Conservation (phyloP, 1,140 invertebrate genomes). For the Nasonia longicornis region DNA sequence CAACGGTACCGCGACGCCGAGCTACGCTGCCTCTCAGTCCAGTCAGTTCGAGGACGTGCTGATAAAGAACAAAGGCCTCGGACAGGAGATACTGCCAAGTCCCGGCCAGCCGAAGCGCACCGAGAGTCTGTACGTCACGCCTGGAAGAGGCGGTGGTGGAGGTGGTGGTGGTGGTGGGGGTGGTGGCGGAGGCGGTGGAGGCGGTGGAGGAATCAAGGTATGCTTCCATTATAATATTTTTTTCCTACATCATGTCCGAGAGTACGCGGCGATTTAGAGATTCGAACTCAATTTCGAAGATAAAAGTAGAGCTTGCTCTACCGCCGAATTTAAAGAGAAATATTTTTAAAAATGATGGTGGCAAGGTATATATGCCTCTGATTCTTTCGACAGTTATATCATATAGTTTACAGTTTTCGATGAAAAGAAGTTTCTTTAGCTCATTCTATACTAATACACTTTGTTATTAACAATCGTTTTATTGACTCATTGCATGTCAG, state of each 20-base stretch:
- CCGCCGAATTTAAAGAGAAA: neutral
- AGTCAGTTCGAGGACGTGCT: constrained; percentile 82
- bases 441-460: neutral
- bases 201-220: constrained; percentile 60
- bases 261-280: neutral
- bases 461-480: constrained; percentile 25
- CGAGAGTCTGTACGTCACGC: constrained; percentile 78
- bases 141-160: constrained; percentile 57
- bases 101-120: constrained; percentile 88
- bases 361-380: neutral
- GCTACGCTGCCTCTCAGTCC: constrained; percentile 63
- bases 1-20: constrained; percentile 70
- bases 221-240: constrained; percentile 52
- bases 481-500: constrained; percentile 28
- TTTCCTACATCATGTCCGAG: constrained; percentile 5
- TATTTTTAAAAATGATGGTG: neutral
- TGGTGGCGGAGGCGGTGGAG: constrained; percentile 60
- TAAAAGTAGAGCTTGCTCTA: neutral
- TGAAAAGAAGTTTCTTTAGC: neutral
- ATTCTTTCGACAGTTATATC: neutral
- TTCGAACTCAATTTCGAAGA: neutral
- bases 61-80: constrained; percentile 81
- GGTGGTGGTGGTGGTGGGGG: constrained; percentile 57
- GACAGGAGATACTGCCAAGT: constrained; percentile 89
- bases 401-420: constrained; percentile 10